Evolutionary conservation across 2,797 vertebrate species (phyloP).

Genomic region (Thalassophryne amazonica): DNA sequence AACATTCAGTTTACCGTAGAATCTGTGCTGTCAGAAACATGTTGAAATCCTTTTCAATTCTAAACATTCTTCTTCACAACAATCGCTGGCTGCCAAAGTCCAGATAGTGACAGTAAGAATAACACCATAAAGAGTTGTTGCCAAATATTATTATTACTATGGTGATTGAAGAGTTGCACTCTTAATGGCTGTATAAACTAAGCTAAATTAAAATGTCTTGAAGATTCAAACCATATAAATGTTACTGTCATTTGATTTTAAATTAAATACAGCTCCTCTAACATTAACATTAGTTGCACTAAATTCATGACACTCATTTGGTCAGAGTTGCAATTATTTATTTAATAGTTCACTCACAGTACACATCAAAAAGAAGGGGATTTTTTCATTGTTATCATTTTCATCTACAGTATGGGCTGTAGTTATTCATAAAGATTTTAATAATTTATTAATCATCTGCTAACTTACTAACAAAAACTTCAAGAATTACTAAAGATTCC

Average conservation of each 20-base stretch:
- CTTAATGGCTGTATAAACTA: constrained; percentile 23
- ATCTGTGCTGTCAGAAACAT: constrained; percentile 42
- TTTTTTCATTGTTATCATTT: too few species aligned
- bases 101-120: constrained; percentile 38
- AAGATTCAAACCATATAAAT: constrained; percentile 3
- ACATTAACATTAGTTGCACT: background rate
- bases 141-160: constrained; percentile 37
- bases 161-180: constrained; percentile 14
- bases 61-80: constrained; percentile 46
- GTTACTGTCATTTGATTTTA: background rate
- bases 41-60: constrained; percentile 62
- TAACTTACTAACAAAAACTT: too few species aligned
- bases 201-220: constrained; percentile 9
- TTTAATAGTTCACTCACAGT: too few species aligned
- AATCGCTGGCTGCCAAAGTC: constrained; percentile 38
- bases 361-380: too few species aligned
- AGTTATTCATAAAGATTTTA: too few species aligned
- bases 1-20: constrained; percentile 34
- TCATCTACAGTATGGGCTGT: too few species aligned
- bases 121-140: constrained; percentile 24
- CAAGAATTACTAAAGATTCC: too few species aligned
- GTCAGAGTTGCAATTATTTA: constrained; percentile 5
- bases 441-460: too few species aligned
- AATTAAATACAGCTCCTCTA: background rate
- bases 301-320: background rate